Base-by-base conservation (phyloP, 1,140 invertebrate species). In the Drosophila parabipectinata region DNA sequence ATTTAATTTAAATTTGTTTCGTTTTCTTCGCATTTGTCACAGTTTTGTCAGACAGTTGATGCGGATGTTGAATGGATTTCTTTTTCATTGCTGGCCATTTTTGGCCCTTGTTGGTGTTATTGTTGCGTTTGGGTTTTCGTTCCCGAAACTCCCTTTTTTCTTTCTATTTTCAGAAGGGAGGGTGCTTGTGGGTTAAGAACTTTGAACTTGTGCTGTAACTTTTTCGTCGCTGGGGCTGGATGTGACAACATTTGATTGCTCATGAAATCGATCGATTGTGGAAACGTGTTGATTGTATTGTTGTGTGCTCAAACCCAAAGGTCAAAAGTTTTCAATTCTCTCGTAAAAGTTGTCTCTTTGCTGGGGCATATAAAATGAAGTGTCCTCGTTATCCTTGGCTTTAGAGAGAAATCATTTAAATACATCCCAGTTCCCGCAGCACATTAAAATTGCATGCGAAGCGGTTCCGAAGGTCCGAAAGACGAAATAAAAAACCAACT, bases 251-350 rank as follows among this genome's bases (percentile, higher is more conserved):
- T 85, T 84, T 80, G 77, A 84, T 84, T 84, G 81, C 77, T 85
- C 81, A 85, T 85, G 81, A 84, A 84, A 84, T 84, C 81, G 81
- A 84, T 84, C 81, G 81, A 84, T 84, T 84, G 81, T 80, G 72
- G 72, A 77, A 77, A 84, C 80, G 80, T 85, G 81, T 85, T 85
- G 81, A 84, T 84, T 84, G 72, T 85, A 80, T 80, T 79, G 77
- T 78, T 75, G 60, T 48, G 41, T 63, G 34, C 60, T 64, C 45
- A 54, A 60, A 75, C 67, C 67, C 79, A 80, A 74, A 80, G 81
- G 81, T 85, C 81, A 84, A 77, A 84, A 85, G 81, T 84, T 85
- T 74, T 61, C 64, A 77, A 69, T 69, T 69, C 62, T 68, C 77
- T 84, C 81, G 81, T 85, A 77, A 84, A 84, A 84, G 59, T 76